Evolutionary conservation across 2,113 vertebrate genomes (phyloP).

Genomic region (Oryzias javanicus): DNA sequence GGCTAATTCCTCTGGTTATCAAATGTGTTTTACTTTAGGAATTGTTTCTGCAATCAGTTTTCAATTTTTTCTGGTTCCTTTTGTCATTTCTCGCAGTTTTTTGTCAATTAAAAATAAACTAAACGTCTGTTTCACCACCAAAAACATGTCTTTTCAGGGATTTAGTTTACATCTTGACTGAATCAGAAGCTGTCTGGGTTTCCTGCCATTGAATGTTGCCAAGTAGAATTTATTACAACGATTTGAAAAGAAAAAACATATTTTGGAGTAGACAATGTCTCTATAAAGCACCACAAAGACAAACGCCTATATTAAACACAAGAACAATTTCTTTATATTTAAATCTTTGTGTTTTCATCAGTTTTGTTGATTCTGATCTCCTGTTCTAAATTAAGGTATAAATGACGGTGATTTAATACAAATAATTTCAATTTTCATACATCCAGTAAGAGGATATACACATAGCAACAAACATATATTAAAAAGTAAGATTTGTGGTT

Average conservation of each 20-base stretch:
- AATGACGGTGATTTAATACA: no score
- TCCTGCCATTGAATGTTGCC: slow-evolving; percentile 32
- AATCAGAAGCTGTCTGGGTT: slow-evolving; percentile 29
- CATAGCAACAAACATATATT: no score
- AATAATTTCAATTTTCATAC: no score
- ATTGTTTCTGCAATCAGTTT: not conserved
- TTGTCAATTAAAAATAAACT: not conserved
- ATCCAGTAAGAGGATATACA: no score
- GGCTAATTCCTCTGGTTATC: not conserved
- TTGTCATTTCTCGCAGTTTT: no score
- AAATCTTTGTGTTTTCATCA: no score
- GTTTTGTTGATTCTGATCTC: no score
- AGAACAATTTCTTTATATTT: no score
- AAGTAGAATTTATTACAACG: slow-evolving; percentile 30
- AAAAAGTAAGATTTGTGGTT: no score
- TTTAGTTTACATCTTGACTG: slow-evolving; percentile 22
- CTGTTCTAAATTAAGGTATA: no score
- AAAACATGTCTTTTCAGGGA: slow-evolving; percentile 20
- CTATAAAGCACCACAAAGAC: slow-evolving; percentile 22
- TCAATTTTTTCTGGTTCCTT: no score
- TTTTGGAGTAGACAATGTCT: slow-evolving; percentile 34
- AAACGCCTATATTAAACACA: slow-evolving; percentile 14
- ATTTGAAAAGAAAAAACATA: slow-evolving; percentile 40
- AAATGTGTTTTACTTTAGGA: slow-evolving; percentile 4
- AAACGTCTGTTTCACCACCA: slow-evolving; percentile 1